phyloP scores from a whole-genome alignment of 2,113 vertebrate species.

The Pachyramphus minor region DNA sequence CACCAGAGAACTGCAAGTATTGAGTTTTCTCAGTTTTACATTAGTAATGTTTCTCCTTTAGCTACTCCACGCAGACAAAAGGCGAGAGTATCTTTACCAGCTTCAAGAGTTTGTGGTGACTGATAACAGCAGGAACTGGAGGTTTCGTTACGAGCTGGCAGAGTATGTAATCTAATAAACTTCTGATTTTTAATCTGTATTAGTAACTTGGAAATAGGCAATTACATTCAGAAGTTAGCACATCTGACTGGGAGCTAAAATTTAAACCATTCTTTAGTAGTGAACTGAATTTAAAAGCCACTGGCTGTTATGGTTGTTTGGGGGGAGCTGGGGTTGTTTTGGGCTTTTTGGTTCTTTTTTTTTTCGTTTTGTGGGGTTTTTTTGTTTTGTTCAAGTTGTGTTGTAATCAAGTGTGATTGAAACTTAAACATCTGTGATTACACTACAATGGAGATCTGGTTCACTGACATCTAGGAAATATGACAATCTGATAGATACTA shows the following conservation, averaged over 20 bases:
- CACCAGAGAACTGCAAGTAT: not conserved
- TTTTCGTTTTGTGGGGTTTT: not conserved
- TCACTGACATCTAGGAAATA: not conserved
- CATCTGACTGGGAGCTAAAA: not conserved
- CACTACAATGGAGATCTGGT: not conserved
- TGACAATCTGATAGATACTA: not conserved
- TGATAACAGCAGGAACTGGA: conserved; percentile 77
- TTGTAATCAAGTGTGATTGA: not conserved
- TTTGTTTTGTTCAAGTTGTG: not conserved
- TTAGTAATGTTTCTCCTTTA: conserved; percentile 13
- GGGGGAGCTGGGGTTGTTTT: too few relatives aligned
- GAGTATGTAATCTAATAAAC: conserved; percentile 66
- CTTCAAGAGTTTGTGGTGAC: conserved; percentile 79
- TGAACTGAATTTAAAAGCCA: not conserved
- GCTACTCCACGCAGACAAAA: conserved; percentile 78
- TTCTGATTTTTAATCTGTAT: not conserved
- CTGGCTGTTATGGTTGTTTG: not conserved
- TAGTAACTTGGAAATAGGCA: not conserved
- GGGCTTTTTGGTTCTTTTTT: not conserved
- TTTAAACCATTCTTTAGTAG: not conserved
- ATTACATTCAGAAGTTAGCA: not conserved
- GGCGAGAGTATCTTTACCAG: conserved; percentile 78
- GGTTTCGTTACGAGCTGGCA: conserved; percentile 76
- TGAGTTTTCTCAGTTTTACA: not conserved
- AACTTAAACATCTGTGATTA: not conserved